phyloP scores from a whole-genome alignment of 2,888 invertebrate species.

The Sarcophaga subvicina region DNA sequence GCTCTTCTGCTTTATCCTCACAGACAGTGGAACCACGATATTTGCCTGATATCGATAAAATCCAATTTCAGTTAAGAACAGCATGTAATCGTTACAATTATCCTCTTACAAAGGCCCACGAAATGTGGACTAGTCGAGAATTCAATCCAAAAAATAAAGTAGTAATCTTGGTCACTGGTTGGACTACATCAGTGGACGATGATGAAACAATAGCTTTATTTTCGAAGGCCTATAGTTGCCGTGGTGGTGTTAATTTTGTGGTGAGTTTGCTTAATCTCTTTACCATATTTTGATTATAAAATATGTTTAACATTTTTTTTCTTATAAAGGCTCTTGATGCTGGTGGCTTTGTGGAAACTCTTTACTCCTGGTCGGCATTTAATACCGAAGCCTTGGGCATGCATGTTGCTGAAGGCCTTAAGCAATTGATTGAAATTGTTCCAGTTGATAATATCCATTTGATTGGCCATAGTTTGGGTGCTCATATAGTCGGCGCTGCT shows the following conservation, averaged over 20 bases:
- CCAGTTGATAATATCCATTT: constrained; percentile 76
- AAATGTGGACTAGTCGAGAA: constrained; percentile 75
- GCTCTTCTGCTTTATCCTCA: constrained; percentile 75
- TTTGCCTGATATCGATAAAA: constrained; percentile 74
- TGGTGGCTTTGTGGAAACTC: constrained; percentile 76
- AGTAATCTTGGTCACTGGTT: constrained; percentile 79
- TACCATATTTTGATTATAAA: not conserved
- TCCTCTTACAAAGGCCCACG: constrained; percentile 74
- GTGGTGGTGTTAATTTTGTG: constrained; percentile 79
- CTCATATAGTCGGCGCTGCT: constrained; percentile 79
- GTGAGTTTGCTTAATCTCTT: constrained; percentile 71
- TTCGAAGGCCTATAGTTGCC: constrained; percentile 77
- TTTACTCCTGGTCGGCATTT: constrained; percentile 79
- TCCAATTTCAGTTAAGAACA: constrained; percentile 77
- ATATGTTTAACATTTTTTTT: not conserved
- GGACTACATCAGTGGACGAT: constrained; percentile 77
- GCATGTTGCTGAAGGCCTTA: constrained; percentile 75
- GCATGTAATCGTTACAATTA: constrained; percentile 72
- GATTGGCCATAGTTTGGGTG: constrained; percentile 80
- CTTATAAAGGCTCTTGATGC: constrained; percentile 76
- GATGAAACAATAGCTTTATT: constrained; percentile 74
- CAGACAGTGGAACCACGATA: constrained; percentile 72
- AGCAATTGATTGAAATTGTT: constrained; percentile 72
- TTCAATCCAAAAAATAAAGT: constrained; percentile 77
- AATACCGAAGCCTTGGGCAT: constrained; percentile 79